Conservation (phyloP, 1,140 invertebrate species). For the Ceratina australensis region DNA sequence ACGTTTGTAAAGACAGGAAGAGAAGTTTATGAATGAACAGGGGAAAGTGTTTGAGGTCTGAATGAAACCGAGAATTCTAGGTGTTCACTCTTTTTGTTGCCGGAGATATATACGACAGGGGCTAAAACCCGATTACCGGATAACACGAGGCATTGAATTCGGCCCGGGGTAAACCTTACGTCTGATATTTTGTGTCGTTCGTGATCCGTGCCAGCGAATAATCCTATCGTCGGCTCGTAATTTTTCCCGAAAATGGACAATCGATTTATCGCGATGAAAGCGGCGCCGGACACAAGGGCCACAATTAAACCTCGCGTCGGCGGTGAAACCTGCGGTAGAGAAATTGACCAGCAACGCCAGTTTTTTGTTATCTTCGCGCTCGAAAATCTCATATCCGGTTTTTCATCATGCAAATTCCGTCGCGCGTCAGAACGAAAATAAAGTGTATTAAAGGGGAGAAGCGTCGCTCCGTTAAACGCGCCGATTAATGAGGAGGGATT, state of each 20-base stretch:
- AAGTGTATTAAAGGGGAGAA: background rate
- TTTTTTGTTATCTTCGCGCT: background rate
- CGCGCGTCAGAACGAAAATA: no score
- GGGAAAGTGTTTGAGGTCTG: no score
- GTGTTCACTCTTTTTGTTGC: background rate
- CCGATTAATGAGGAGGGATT: no score
- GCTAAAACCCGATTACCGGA: constrained; percentile 30
- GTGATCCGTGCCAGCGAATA: constrained; percentile 6
- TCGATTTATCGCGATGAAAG: constrained; percentile 25
- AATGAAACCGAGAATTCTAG: background rate
- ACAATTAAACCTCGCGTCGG: background rate
- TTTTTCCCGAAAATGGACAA: constrained; percentile 12
- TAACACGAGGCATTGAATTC: constrained; percentile 27
- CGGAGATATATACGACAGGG: constrained; percentile 9
- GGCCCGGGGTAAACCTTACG: constrained; percentile 20
- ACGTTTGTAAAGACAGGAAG: no score
- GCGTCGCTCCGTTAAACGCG: no score
- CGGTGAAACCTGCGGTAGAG: background rate
- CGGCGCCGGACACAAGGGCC: background rate
- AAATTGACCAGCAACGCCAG: background rate
- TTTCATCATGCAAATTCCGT: no score
- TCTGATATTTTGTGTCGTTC: constrained; percentile 29
- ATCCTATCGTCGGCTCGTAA: constrained; percentile 29
- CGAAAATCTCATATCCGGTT: no score
- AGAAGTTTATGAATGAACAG: no score